A percentile compares a stretch with the other conserved stretches of the same genome.
Conservation (phyloP, 2,888 invertebrate species). For the Limnephilus marmoratus region DNA sequence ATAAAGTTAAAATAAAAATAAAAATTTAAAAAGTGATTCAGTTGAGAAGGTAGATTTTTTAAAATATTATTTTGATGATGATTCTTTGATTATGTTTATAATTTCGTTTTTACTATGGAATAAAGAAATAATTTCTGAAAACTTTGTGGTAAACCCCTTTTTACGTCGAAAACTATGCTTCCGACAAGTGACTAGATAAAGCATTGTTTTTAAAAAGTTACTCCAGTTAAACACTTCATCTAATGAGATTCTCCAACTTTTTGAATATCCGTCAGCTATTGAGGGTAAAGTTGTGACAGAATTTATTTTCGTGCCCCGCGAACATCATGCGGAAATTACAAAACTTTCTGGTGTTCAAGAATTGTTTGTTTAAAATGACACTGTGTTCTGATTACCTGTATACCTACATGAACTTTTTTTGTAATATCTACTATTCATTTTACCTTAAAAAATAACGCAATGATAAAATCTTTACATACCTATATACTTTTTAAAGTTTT, state of each 20-base stretch:
- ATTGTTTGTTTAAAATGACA: background rate
- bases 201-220: background rate
- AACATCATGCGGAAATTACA: conserved; percentile 17
- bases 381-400: background rate
- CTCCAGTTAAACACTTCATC: background rate
- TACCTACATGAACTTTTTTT: background rate
- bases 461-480: too few species aligned
- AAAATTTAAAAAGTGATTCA: too few species aligned
- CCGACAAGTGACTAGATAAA: background rate
- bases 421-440: background rate
- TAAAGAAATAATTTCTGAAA: background rate
- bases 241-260: conserved; percentile 36
- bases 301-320: background rate
- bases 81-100: too few species aligned
- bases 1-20: too few species aligned
- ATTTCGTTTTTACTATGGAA: too few species aligned
- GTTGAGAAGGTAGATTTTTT: too few species aligned
- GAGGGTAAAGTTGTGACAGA: background rate
- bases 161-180: background rate
- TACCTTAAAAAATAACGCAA: background rate
- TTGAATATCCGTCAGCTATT: conserved; percentile 38
- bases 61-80: too few species aligned
- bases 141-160: background rate
- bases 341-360: background rate
- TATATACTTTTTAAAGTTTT: background rate